Evolutionary conservation across 1,140 invertebrate genomes (phyloP).

Genomic region (Aphaenogaster floridana): DNA sequence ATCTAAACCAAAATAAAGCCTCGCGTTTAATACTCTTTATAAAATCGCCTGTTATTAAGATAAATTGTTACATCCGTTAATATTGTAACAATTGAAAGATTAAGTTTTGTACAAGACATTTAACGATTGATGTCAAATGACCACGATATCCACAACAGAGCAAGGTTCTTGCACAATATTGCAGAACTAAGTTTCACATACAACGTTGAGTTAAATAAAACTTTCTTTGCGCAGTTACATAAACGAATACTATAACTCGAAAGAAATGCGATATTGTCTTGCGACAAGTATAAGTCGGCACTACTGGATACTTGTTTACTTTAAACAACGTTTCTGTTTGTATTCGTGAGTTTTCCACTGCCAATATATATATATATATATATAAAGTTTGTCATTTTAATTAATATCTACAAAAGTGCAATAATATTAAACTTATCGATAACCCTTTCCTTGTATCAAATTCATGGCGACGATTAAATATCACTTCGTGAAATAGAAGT

Average conservation of each 20-base stretch:
- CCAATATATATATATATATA: too few species aligned
- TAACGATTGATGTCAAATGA: constrained; percentile 11
- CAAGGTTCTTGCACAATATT: neutral
- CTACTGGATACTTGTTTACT: neutral
- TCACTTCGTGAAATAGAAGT: neutral
- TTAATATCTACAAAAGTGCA: neutral
- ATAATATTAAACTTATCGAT: constrained; percentile 2
- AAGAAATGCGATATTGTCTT: neutral
- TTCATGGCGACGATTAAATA: neutral
- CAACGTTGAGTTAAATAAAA: constrained; percentile 12
- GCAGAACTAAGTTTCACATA: neutral
- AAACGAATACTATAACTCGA: neutral
- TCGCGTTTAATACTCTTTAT: neutral
- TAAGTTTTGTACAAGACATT: neutral
- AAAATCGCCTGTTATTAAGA: neutral
- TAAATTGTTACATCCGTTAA: neutral
- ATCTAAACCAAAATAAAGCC: constrained; percentile 9
- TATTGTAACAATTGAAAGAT: neutral
- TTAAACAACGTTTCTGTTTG: neutral
- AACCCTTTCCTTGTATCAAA: neutral
- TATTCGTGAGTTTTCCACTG: neutral
- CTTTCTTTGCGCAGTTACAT: neutral
- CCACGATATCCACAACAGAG: neutral
- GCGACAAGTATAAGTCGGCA: neutral
- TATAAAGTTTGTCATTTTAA: neutral